A percentile compares a stretch with the other conserved stretches of the same genome.
These are phyloP conservation scores for Heliconius hewitsoni DNA, from an alignment of 1,140 invertebrate species.

Conservation along the genomic window DNA sequence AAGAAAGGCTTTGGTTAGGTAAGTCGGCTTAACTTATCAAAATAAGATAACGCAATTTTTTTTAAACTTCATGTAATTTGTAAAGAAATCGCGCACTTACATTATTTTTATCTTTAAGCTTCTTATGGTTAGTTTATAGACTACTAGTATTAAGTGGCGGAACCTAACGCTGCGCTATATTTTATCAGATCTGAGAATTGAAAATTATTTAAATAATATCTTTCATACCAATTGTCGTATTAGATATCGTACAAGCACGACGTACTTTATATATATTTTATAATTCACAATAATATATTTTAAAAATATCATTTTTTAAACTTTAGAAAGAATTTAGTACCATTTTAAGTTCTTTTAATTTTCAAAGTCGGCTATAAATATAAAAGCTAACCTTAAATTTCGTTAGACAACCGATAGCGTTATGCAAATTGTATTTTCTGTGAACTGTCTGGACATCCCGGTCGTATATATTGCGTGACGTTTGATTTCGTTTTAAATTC, in stretches of 20 bases:
- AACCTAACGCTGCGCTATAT: too few relatives aligned
- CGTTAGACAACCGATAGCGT: constrained; percentile 62
- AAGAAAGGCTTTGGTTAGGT: not conserved
- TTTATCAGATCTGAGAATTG: too few relatives aligned
- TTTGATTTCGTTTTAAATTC: constrained; percentile 18
- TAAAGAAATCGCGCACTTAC: not conserved
- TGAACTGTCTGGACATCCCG: constrained; percentile 47
- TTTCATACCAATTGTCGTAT: too few relatives aligned
- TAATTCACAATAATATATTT: too few relatives aligned
- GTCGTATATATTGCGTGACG: constrained; percentile 59
- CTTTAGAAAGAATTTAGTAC: not conserved
- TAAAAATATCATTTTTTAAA: not conserved
- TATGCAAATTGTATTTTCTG: constrained; percentile 73
- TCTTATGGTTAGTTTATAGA: not conserved
- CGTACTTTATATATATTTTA: too few relatives aligned
- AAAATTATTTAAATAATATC: too few relatives aligned
- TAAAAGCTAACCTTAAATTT: constrained; percentile 59
- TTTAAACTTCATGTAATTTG: not conserved
- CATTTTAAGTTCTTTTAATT: not conserved
- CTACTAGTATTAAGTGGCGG: not conserved
- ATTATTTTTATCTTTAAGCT: not conserved
- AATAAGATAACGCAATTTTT: not conserved
- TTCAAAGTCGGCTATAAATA: constrained; percentile 48
- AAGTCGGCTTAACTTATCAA: not conserved
- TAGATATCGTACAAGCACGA: too few relatives aligned